phyloP scores from a whole-genome alignment of 2,888 invertebrate species.

The Cephalotes varians region DNA sequence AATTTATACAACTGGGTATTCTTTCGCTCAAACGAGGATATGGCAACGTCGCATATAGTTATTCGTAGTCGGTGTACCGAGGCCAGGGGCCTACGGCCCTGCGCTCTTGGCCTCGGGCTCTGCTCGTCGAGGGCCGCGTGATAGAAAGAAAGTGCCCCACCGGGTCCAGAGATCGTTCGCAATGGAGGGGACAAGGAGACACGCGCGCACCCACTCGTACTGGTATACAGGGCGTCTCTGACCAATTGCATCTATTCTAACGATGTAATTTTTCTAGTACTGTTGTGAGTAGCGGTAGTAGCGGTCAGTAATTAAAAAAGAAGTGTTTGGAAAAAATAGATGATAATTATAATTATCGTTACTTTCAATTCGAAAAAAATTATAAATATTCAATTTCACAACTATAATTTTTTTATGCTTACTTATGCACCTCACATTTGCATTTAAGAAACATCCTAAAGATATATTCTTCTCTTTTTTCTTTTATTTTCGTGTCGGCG shows the following conservation, averaged over 20 bases:
- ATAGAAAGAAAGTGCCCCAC: slow-evolving; percentile 68
- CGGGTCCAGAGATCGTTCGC: slow-evolving; percentile 58
- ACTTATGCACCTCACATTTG: neutral
- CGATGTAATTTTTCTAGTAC: neutral
- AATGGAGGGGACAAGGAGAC: slow-evolving; percentile 71
- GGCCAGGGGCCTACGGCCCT: slow-evolving; percentile 77
- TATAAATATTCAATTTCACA: neutral
- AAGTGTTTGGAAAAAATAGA: neutral
- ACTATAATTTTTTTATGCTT: neutral
- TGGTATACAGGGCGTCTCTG: slow-evolving; percentile 37
- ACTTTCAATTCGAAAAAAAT: neutral
- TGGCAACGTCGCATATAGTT: slow-evolving; percentile 81
- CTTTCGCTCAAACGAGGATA: slow-evolving; percentile 69
- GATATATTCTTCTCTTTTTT: neutral
- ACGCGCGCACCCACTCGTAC: slow-evolving; percentile 75
- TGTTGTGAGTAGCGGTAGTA: too few relatives aligned
- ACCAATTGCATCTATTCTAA: neutral
- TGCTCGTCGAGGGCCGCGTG: slow-evolving; percentile 56
- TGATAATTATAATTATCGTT: neutral
- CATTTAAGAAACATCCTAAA: neutral
- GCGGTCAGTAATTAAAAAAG: neutral
- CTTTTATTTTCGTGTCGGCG: slow-evolving; percentile 25
- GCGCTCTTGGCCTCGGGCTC: slow-evolving; percentile 80
- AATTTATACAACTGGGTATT: slow-evolving; percentile 78
- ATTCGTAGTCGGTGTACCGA: slow-evolving; percentile 71